These are phyloP conservation scores for Rhodophaea formosa DNA, from an alignment of 2,888 invertebrate genomes.

Conservation along the genomic window DNA sequence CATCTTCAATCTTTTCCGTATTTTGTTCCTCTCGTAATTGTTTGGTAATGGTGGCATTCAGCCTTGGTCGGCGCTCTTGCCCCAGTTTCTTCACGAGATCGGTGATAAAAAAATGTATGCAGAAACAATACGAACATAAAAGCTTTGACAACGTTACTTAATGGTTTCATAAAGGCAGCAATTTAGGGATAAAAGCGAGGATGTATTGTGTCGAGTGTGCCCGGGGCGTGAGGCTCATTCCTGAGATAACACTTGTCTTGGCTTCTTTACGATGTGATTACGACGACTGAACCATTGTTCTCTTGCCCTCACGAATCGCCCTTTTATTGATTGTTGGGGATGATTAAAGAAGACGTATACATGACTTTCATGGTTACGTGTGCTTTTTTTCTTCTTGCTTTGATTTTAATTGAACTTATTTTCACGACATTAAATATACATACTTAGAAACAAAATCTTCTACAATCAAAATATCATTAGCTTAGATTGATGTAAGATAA, in stretches of 20 bases:
- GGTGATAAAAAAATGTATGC: slow-evolving; percentile 10
- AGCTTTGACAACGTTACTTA: slow-evolving; percentile 48
- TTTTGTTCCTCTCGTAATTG: no score
- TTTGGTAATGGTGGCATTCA: no score
- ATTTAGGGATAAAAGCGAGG: slow-evolving; percentile 47
- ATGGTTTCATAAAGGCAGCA: slow-evolving; percentile 46
- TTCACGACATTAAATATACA: no score
- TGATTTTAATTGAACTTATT: no score
- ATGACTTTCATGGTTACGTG: not conserved
- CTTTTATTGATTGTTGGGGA: not conserved
- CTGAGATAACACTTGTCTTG: slow-evolving; percentile 6
- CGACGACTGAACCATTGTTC: not conserved
- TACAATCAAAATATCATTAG: no score
- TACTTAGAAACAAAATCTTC: no score
- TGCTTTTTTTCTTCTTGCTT: no score
- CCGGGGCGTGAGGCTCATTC: slow-evolving; percentile 11
- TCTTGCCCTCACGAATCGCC: not conserved
- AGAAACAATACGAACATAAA: slow-evolving; percentile 38
- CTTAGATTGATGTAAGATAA: no score
- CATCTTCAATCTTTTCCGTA: no score
- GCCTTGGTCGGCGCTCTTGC: not conserved
- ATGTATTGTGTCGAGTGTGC: slow-evolving; percentile 36
- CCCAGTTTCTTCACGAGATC: not conserved
- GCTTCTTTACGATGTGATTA: slow-evolving; percentile 21
- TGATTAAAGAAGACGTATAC: not conserved